Evolutionary conservation across 2,888 invertebrate species (phyloP), one percentile per base, ranked within the genome.

Genomic region (Plagodis pulveraria): DNA sequence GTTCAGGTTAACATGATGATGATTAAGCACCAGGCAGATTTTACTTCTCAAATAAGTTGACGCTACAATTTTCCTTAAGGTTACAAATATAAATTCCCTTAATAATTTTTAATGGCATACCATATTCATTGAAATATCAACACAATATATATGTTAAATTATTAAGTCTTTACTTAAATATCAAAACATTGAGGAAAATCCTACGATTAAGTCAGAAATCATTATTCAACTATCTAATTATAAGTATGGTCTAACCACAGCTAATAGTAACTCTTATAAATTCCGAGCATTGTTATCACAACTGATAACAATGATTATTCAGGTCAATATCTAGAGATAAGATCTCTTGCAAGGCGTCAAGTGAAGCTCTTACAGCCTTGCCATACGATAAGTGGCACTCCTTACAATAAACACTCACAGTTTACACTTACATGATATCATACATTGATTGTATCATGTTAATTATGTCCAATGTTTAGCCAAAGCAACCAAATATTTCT

Each of bases 311-410:
- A 65, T 74, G 78, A 76, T 77, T 83, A 89, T 87, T 86, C 78
- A 87, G 89, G 89, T 89, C 89, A 89, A 84, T 86, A 90, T 88
- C 87, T 87, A 59, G 60, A 73, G 87, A 89, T 87, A 87, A 76
- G 66, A 65, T 63, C 63, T 60, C 59, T 65, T 49, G 59, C 63
- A 58, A 65, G 52, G 40, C 56, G 65, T 61, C 34, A 6, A 34
- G n/a, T 10, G 6, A 8, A 36, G 6, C 50, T 34, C 12, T 12
- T 41, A 32, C 42, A 68, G 62, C 74, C 71, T 76, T 75, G 71
- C 64, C 41, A 42, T 57, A 65, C 77, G 79, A 78, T 79, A 83
- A 81, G 52, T 72, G 77, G 67, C 76, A 68, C 77, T 73, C 72
- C 72, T 67, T 56, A 49, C 47, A 65, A 59, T 50, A 56, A 33